Percentiles rank a stretch among this genome's conserved stretches.
Evolutionary conservation across 2,113 vertebrate species (phyloP).

Genomic region (Casuarius casuarius): DNA sequence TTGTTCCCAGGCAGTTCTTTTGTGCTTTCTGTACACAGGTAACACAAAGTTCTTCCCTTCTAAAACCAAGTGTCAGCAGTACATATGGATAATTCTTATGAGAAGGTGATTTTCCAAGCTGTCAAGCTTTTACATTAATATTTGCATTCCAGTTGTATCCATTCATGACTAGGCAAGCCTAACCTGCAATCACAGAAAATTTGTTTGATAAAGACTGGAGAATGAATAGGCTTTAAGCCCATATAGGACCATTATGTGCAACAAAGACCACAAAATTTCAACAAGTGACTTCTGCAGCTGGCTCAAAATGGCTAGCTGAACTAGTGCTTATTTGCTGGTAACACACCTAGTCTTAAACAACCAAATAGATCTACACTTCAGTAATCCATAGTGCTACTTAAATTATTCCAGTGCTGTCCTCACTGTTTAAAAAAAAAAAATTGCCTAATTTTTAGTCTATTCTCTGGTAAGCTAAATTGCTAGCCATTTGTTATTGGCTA

Average conservation of each 20-base stretch:
- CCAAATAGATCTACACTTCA: background rate
- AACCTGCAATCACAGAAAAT: background rate
- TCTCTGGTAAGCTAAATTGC: background rate
- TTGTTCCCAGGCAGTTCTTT: background rate
- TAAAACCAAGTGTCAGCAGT: background rate
- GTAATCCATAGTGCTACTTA: background rate
- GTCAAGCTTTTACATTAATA: background rate
- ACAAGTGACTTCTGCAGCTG: background rate
- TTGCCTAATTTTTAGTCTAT: background rate
- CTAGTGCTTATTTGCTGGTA: background rate
- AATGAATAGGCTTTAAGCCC: background rate
- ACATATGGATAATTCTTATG: background rate
- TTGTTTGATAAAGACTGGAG: background rate
- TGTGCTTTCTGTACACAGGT: background rate
- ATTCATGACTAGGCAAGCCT: background rate
- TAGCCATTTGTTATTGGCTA: background rate
- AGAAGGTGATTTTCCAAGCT: background rate
- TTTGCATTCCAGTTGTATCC: background rate
- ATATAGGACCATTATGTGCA: background rate
- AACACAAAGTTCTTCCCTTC: background rate
- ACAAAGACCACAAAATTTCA: background rate
- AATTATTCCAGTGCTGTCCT: background rate
- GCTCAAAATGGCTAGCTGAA: rapidly evolving
- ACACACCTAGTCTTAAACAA: background rate
- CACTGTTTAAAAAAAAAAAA: background rate